Evolutionary conservation across 2,113 vertebrate genomes (phyloP).

Genomic region (Upupa epops): DNA sequence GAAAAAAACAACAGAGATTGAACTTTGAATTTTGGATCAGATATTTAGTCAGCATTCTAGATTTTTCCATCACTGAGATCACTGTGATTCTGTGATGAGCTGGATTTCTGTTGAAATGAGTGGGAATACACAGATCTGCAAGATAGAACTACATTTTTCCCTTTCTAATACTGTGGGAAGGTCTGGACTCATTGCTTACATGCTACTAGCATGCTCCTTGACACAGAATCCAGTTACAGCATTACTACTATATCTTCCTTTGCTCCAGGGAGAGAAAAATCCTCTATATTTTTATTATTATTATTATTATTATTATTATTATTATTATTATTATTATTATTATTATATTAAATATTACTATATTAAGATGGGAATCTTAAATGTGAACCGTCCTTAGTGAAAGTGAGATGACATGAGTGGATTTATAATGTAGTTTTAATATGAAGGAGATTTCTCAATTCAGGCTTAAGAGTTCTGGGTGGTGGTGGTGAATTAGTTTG

Average conservation of each 20-base stretch:
- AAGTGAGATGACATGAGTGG: neutral
- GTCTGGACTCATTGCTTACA: neutral
- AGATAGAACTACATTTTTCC: neutral
- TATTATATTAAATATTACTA: too few species aligned
- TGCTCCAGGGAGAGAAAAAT: neutral
- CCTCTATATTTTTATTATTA: too few species aligned
- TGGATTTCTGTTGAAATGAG: neutral
- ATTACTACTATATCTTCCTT: neutral
- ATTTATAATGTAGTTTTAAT: neutral
- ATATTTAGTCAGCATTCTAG: constrained; percentile 36
- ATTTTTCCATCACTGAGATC: neutral
- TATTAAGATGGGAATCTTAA: neutral
- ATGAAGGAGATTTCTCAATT: neutral
- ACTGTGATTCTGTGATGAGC: neutral
- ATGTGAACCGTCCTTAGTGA: neutral
- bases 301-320: too few species aligned
- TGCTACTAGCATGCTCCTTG: neutral
- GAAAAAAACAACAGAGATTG: neutral
- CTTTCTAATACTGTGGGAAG: neutral
- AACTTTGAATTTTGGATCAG: constrained; percentile 42
- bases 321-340: too few species aligned
- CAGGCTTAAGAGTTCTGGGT: neutral
- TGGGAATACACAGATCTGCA: neutral
- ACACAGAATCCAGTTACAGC: neutral
- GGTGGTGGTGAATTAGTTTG: neutral